These are phyloP conservation scores for Spicauda simplicius DNA, from an alignment of 2,888 invertebrate genomes.

Conservation along the genomic window DNA sequence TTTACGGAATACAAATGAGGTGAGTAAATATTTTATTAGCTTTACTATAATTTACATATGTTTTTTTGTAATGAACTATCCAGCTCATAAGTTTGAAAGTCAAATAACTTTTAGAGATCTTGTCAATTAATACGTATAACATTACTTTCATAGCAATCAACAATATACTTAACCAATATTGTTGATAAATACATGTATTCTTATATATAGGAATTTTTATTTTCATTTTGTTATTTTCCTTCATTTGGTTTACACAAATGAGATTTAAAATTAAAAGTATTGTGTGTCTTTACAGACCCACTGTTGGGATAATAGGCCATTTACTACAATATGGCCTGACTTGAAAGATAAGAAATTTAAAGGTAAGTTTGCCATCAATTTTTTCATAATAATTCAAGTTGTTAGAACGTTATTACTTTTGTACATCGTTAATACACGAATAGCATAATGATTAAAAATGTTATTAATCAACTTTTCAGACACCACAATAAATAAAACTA, in stretches of 20 bases:
- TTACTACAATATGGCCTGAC: constrained; percentile 57
- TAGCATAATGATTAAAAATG: background rate
- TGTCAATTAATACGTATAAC: no score
- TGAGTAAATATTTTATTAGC: constrained; percentile 41
- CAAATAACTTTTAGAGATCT: no score
- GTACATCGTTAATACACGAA: no score
- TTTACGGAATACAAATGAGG: constrained; percentile 59
- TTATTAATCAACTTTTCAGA: constrained; percentile 42
- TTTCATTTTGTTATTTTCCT: background rate
- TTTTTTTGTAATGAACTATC: background rate
- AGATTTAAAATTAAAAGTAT: background rate
- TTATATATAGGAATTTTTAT: no score
- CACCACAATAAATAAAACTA: constrained; percentile 52
- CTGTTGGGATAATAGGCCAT: constrained; percentile 65
- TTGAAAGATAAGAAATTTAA: constrained; percentile 42
- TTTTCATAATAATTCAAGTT: background rate
- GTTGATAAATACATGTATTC: background rate
- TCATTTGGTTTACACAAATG: no score
- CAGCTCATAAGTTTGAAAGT: background rate
- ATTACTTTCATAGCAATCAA: background rate
- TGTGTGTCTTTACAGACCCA: constrained; percentile 50
- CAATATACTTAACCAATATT: background rate
- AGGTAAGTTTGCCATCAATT: constrained; percentile 46
- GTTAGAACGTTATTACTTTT: background rate
- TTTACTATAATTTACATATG: background rate